Evolutionary conservation across 2,113 vertebrate genomes (phyloP).

Genomic region (Lates calcarifer): DNA sequence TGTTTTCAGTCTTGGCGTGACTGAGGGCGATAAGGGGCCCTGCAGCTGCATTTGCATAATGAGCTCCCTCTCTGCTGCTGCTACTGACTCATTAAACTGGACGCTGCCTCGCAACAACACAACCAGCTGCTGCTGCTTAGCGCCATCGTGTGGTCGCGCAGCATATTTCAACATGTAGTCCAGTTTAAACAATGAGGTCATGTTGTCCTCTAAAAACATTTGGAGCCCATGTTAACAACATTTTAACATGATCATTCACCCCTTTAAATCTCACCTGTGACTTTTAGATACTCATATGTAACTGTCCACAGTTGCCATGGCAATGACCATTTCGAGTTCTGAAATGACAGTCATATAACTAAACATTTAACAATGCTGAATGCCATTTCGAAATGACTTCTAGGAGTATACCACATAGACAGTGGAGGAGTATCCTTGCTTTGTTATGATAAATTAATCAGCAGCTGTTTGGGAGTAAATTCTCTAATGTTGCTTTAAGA

Average conservation of each 20-base stretch:
- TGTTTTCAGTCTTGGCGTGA: neutral
- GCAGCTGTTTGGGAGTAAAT: too few species aligned
- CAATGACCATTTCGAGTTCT: too few species aligned
- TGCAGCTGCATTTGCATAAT: conserved; percentile 25
- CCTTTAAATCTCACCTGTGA: too few species aligned
- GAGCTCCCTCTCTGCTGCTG: conserved; percentile 11
- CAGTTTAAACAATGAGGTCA: neutral
- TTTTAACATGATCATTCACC: too few species aligned
- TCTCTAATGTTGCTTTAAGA: too few species aligned
- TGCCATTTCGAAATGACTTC: too few species aligned
- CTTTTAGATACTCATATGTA: neutral
- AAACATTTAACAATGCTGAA: too few species aligned
- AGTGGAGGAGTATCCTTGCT: too few species aligned
- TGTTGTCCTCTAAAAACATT: accelerated
- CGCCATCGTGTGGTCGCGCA: conserved; percentile 58
- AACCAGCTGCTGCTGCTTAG: conserved; percentile 24
- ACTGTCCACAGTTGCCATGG: too few species aligned
- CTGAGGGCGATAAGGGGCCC: conserved; percentile 1
- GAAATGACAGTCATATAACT: too few species aligned
- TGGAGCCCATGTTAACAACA: neutral
- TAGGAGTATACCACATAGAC: too few species aligned
- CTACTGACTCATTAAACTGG: conserved; percentile 3
- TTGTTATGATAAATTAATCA: too few species aligned
- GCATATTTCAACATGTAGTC: neutral
- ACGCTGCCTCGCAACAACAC: neutral